Base-by-base conservation (phyloP, 1,140 invertebrate species). In the Achatina immaculata region DNA sequence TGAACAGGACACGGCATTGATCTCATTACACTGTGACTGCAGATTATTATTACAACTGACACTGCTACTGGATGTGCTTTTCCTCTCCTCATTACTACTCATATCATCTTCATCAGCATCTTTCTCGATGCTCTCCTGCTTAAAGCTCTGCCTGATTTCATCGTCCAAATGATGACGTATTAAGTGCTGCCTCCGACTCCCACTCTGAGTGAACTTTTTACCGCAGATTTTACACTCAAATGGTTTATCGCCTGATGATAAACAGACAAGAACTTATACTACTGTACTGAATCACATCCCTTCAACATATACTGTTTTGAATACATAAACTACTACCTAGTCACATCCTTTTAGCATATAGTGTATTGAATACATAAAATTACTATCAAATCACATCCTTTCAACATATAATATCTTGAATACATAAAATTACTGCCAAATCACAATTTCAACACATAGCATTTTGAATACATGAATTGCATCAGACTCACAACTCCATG, bases 211-310 rank as follows among this genome's bases (percentile, higher is more conserved):
- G 77, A 89, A 90, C 36, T 78, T 84, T 58, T 84, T 85, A 3
- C 83, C 84, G 81, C 89, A 90, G 14, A 86, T 80, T 31, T 88
- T 80, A 84, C 90, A 91, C 11, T 83, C 82, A 83, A 88, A 91
- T 42, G 89, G 90, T 80, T 94, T 79, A 92, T 94, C 88, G 16
- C 88, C 89, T 83, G 83, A 82, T 78, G 78, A 24, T 21, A 65
- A 48, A 48, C 28, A 75, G 40, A 9, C 19, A 42, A 40, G 28
- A 42, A 16, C 31, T 14, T 38, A 38, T 14, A 38, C 7, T 11
- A 28, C 14, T 75, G 73, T 75, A 19, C 7, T 75, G 11, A 14
- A 19, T n/a, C n/a, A 11, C 9, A 51, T 11, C 19, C 9, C 14
- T 11, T 11, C 16, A 66, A 16, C 7, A 40, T 42, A 34, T 42